phyloP scores from a whole-genome alignment of 2,113 vertebrate genomes.

The Rhynchomys soricoides region DNA sequence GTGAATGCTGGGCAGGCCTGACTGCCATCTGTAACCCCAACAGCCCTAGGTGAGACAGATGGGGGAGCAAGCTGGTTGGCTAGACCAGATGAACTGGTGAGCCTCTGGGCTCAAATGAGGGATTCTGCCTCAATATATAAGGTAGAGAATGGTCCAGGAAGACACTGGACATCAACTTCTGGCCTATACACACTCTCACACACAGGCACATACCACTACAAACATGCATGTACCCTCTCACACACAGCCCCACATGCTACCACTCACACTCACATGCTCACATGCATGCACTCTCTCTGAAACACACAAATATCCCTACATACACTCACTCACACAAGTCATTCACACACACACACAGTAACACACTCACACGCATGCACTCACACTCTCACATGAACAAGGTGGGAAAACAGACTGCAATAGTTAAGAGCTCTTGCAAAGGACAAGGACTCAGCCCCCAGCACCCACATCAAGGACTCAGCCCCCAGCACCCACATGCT shows the following conservation, averaged over 20 bases:
- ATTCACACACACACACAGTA: not conserved
- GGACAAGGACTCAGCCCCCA: too few species aligned
- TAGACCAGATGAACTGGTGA: not conserved
- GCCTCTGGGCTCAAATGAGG: not conserved
- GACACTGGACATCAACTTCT: not conserved
- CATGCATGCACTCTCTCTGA: not conserved
- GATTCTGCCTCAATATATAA: not conserved
- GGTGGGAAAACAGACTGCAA: not conserved
- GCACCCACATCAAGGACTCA: not conserved
- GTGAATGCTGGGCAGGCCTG: not conserved
- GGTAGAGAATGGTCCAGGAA: not conserved
- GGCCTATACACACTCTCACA: not conserved
- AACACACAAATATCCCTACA: too few species aligned
- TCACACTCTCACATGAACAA: not conserved
- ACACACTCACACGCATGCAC: not conserved
- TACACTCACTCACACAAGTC: not conserved
- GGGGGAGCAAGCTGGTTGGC: not conserved
- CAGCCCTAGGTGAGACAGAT: not conserved
- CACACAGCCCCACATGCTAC: too few species aligned
- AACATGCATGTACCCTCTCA: not conserved
- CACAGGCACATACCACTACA: not conserved
- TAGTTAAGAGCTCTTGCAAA: not conserved
- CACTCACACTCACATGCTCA: too few species aligned
- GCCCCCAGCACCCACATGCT: not conserved
- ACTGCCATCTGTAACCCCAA: not conserved